Evolutionary conservation across 2,888 invertebrate species (phyloP).

Genomic region (Pomacea canaliculata): DNA sequence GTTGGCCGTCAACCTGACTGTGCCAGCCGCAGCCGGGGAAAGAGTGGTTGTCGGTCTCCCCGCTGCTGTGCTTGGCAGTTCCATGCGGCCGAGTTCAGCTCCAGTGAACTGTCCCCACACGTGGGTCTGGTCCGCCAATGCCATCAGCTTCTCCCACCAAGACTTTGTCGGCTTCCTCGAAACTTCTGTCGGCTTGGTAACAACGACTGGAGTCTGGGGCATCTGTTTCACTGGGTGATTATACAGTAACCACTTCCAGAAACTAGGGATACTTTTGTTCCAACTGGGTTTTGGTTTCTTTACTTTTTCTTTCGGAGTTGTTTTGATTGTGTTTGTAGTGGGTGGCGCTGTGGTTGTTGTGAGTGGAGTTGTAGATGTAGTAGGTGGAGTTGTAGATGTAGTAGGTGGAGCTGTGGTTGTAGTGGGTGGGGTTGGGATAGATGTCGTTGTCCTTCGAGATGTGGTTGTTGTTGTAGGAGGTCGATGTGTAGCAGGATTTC

Average conservation of each 20-base stretch:
- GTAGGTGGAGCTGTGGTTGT: background rate
- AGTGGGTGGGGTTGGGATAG: background rate
- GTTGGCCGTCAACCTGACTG: background rate
- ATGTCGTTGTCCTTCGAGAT: background rate
- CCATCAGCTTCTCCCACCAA: slow-evolving; percentile 7
- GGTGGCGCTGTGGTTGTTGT: background rate
- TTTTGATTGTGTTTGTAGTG: background rate
- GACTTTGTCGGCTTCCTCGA: background rate
- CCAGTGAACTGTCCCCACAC: background rate
- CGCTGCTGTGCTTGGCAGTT: background rate
- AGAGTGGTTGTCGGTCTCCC: background rate
- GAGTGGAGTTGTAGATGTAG: background rate
- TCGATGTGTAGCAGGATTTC: background rate
- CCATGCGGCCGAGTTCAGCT: background rate
- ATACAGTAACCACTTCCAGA: slow-evolving; percentile 16
- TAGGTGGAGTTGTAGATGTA: background rate
- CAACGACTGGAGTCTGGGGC: background rate
- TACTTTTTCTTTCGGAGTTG: background rate
- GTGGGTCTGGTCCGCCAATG: background rate
- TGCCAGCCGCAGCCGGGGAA: background rate
- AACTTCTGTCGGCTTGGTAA: background rate
- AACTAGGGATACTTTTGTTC: slow-evolving; percentile 1
- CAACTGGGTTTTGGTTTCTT: background rate
- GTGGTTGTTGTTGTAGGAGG: background rate
- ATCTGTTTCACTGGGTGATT: background rate